Evolutionary conservation across 2,797 vertebrate species (phyloP), one percentile per base, ranked within the genome.

Genomic region (Mormyrus hasselquistii): DNA sequence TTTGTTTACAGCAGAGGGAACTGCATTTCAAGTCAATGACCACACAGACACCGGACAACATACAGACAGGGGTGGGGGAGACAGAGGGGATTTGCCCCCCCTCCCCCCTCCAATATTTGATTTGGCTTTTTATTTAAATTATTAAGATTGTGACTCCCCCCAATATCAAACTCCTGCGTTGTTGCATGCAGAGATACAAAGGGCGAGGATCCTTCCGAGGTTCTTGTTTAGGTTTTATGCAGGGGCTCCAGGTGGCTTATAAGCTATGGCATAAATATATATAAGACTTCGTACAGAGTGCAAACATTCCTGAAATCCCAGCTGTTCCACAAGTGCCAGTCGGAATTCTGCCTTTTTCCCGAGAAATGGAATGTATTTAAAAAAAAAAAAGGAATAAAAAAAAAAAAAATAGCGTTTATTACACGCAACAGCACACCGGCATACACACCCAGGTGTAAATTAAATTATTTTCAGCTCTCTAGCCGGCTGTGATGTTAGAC

Each of bases 401-500:
- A 14, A 55, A 14, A 44, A n/a, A 29, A 29, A 29, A 65, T 29
- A 9, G 73, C 16, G 73, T 79, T 79, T 79, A 79, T 79, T 79
- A 79, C 73, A 79, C 41, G 38, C 73, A 79, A 79, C 41, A 44
- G 12, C 88, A 89, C 85, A 91, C 89, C 88, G 73, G 90, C 49
- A 90, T 87, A 90, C 83, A 90, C 86, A 88, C 87, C 88, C 88
- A 85, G 44, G 57, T 55, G 73, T 79, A 79, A 79, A 79, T 79
- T 79, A 79, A 79, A 79, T 79, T 44, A 79, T 79, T 79, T 79
- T 79, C 73, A n/a, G 73, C 73, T 79, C 73, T 98, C 97, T 96
- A 97, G 97, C 97, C 97, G 97, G 97, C 98, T 97, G 97, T 97
- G 98, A 98, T 99, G 99, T 99, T 98, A 98, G 97, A 97, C 97